Conservation (phyloP, 2,797 vertebrate species). For the Falco columbarius region DNA sequence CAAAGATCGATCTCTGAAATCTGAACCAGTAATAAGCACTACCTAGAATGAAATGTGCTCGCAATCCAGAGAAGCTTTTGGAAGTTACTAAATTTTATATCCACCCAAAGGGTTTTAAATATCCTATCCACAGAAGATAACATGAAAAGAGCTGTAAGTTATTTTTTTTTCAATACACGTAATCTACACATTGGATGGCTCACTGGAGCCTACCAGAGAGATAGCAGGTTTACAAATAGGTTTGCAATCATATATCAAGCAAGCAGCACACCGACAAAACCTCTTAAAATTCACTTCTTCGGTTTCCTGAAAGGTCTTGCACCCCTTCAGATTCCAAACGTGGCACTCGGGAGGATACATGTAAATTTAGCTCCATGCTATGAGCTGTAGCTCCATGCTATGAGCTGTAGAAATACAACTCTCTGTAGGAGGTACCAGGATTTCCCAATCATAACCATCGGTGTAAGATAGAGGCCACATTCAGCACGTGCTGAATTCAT, state of each 20-base stretch:
- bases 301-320: background rate
- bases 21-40: background rate
- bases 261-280: background rate
- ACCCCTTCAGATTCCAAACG: background rate
- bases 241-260: background rate
- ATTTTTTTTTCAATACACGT: background rate
- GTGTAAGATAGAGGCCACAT: background rate
- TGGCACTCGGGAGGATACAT: background rate
- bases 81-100: background rate
- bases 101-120: background rate
- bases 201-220: background rate
- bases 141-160: background rate
- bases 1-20: background rate
- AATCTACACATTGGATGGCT: background rate
- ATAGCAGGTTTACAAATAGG: background rate
- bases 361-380: background rate
- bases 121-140: background rate
- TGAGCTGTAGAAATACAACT: background rate
- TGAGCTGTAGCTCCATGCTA: background rate
- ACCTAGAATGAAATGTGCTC: background rate
- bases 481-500: background rate
- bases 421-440: background rate
- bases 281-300: background rate
- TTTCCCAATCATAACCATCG: background rate
- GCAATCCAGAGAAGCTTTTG: background rate